Conservation (phyloP, 2,888 invertebrate genomes). For the Bhutanitis thaidina region DNA sequence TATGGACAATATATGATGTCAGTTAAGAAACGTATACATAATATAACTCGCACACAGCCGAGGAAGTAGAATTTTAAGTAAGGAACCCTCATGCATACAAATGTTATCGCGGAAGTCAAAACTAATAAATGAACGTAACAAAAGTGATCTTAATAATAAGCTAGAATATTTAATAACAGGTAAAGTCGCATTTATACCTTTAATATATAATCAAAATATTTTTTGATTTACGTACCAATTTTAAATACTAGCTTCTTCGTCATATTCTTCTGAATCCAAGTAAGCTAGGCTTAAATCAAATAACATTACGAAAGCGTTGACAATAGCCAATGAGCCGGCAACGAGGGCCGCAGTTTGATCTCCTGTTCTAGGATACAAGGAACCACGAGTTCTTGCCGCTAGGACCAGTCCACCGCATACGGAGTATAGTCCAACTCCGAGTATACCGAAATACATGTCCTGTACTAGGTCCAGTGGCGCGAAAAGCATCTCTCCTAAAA, state of each 20-base stretch:
- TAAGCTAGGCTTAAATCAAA: constrained; percentile 66
- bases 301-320: constrained; percentile 56
- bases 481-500: constrained; percentile 70
- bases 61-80: constrained; percentile 20
- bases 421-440: constrained; percentile 56
- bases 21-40: neutral
- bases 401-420: constrained; percentile 56
- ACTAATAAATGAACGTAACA: neutral
- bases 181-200: constrained; percentile 30
- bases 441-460: constrained; percentile 66
- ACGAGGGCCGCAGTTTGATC: constrained; percentile 47
- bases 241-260: constrained; percentile 63
- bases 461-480: constrained; percentile 69
- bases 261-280: constrained; percentile 68
- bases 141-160: too few species aligned
- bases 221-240: constrained; percentile 23
- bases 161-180: too few species aligned
- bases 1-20: constrained; percentile 12
- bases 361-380: constrained; percentile 52
- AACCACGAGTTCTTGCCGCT: constrained; percentile 39
- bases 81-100: constrained; percentile 10
- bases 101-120: constrained; percentile 12
- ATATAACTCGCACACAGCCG: neutral
- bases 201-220: neutral
- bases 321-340: constrained; percentile 45